Conservation (phyloP, 2,888 invertebrate genomes). For the Diploptera punctata region DNA sequence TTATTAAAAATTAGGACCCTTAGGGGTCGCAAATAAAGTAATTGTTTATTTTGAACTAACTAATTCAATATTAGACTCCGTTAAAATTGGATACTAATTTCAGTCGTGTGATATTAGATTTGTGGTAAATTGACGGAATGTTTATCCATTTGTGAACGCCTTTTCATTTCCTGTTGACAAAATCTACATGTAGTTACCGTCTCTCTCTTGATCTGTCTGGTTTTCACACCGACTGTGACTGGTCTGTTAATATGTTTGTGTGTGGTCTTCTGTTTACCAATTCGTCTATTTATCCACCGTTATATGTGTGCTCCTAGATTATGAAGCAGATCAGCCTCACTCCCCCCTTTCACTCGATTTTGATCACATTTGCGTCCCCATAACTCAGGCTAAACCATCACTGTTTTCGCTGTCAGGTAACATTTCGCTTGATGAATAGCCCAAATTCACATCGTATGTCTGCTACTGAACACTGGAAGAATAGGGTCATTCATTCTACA, state of each 20-base stretch:
- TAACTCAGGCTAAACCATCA: neutral
- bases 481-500: too few relatives aligned
- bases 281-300: neutral
- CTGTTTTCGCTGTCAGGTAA: neutral
- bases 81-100: too few relatives aligned
- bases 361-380: neutral
- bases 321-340: too few relatives aligned
- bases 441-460: too few relatives aligned
- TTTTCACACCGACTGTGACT: neutral
- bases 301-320: neutral
- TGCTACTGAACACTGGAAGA: too few relatives aligned
- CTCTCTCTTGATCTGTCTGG: neutral
- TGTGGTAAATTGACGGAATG: too few relatives aligned
- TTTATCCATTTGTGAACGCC: neutral
- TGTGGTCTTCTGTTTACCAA: neutral
- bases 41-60: too few relatives aligned
- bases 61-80: too few relatives aligned
- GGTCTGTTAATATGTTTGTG: slow-evolving; percentile 15
- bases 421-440: neutral
- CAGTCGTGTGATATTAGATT: too few relatives aligned
- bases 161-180: neutral
- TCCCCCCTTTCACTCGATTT: neutral
- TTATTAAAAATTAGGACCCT: too few relatives aligned
- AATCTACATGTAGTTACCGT: neutral
- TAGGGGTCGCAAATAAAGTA: too few relatives aligned